Evolutionary conservation across 2,888 invertebrate species (phyloP).

Genomic region (Xanthia togata): DNA sequence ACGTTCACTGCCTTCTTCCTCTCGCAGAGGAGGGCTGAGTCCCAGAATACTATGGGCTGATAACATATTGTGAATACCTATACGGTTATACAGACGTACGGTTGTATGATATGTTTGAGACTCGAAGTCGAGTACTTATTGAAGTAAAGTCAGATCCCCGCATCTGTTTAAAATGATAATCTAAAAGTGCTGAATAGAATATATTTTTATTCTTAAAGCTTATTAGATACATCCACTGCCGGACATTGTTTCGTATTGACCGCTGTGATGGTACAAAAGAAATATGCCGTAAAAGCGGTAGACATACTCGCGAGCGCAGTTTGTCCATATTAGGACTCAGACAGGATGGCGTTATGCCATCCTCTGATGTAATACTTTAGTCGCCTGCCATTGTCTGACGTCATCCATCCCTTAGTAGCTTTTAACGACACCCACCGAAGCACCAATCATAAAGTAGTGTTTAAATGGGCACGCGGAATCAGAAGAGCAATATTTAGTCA

Average conservation of each 20-base stretch:
- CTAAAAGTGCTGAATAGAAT: neutral
- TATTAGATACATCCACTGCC: neutral
- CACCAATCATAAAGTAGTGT: neutral
- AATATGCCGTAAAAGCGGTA: neutral
- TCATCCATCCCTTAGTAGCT: constrained; percentile 2
- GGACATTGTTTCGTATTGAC: neutral
- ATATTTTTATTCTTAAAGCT: neutral
- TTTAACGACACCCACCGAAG: neutral
- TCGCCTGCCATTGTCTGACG: neutral
- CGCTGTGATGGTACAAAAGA: neutral
- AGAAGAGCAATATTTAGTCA: neutral
- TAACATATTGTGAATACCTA: constrained; percentile 4
- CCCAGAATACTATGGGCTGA: neutral
- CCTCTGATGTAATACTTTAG: constrained; percentile 19
- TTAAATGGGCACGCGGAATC: neutral
- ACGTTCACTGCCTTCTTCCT: neutral
- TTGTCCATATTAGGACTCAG: neutral
- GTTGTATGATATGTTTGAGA: too few relatives aligned
- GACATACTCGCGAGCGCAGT: neutral
- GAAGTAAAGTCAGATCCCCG: neutral
- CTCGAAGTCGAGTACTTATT: neutral
- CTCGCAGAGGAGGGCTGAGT: neutral
- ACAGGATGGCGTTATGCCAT: constrained; percentile 5
- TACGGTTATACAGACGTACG: neutral
- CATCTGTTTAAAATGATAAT: neutral